Evolutionary conservation across 2,797 vertebrate species (phyloP), one percentile per base, ranked within the genome.

Genomic region (Neosilurus mollespiculum): DNA sequence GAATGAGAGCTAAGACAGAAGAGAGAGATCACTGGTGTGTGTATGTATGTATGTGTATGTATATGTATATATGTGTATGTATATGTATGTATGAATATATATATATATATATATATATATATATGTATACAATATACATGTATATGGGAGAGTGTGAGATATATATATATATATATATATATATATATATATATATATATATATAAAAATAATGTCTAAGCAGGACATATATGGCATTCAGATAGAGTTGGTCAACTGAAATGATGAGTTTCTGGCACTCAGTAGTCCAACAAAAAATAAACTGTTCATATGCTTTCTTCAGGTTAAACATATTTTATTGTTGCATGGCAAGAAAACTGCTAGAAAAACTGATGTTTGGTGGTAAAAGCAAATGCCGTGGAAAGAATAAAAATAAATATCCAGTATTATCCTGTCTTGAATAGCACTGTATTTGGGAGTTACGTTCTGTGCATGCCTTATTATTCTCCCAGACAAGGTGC

Each of bases 381-480:
- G 53, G 78, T 26, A 64, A 84, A 70, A 83, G 53, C 80, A 77
- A 67, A 83, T 54, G 49, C 26, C 73, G 67, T 67, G 51, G 56
- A 67, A 79, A 20, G 37, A 75, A 30, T 15, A 80, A 56, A 22
- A 49, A 37, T 22, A 16, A 22, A 76, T 58, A 24, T 14, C 49
- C 24, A 26, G 26, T 78, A 51, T 62, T 43, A 53, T 59, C 70
- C 71, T 78, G 14, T 66, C 64, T 61, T 67, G 22, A 69, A 78
- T 51, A 67, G 71, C 53, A 65, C 70, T 53, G 54, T n/a, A 66
- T 75, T 65, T 80, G 59, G 34, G 53, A 84, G 81, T 78, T 80
- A 70, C 20, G 56, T 80, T 80, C 24, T 66, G 61, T 82, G 82
- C 85, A 83, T 49, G 72, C 59, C 58, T 61, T 67, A 62, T 86